Evolutionary conservation across 2,888 invertebrate species (phyloP).

Genomic region (Drosophila monieri): DNA sequence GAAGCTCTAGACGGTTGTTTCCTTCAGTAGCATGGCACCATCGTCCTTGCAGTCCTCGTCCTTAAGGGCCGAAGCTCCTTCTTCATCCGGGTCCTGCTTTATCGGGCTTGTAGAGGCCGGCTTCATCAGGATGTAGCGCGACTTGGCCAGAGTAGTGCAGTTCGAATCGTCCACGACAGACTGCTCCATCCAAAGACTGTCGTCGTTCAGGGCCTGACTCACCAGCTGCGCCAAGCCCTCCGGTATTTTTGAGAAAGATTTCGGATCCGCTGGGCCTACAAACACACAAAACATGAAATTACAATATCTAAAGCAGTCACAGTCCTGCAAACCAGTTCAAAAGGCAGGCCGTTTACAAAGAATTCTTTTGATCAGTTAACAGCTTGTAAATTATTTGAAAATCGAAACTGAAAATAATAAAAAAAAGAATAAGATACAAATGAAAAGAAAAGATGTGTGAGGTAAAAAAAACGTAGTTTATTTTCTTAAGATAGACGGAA

Average conservation of each 20-base stretch:
- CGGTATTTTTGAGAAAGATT: constrained; percentile 49
- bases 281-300: constrained; percentile 37
- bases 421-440: constrained; percentile 9
- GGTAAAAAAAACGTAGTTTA: constrained; percentile 40
- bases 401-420: constrained; percentile 17
- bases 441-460: constrained; percentile 25
- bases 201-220: constrained; percentile 68
- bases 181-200: constrained; percentile 80
- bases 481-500: constrained; percentile 35
- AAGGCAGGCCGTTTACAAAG: not conserved
- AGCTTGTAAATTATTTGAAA: not conserved
- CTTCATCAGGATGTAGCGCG: constrained; percentile 60
- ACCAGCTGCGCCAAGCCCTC: constrained; percentile 69
- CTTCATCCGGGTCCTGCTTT: constrained; percentile 15
- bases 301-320: constrained; percentile 5
- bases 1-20: constrained; percentile 58
- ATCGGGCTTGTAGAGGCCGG: constrained; percentile 41
- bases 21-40: constrained; percentile 52
- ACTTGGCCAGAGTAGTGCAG: constrained; percentile 18
- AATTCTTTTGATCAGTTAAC: constrained; percentile 3
- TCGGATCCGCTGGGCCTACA: constrained; percentile 52
- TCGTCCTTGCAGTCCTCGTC: constrained; percentile 27
- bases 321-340: constrained; percentile 4
- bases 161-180: constrained; percentile 61
- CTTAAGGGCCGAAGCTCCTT: constrained; percentile 2